Conservation (phyloP, 2,888 invertebrate species). For the Cylloceria caligata region DNA sequence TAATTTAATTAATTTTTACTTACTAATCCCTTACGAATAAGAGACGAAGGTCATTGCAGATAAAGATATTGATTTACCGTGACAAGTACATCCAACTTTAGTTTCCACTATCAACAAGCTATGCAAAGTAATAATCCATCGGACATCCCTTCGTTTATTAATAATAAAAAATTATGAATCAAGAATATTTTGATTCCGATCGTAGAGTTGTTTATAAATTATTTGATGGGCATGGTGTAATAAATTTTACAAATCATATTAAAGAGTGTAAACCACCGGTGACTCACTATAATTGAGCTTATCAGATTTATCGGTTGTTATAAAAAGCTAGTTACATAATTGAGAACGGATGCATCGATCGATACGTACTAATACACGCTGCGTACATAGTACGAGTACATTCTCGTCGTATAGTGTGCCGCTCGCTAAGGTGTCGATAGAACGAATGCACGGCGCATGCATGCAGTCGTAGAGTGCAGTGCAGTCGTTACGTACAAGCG, state of each 20-base stretch:
- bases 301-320: conserved; percentile 61
- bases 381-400: conserved; percentile 5
- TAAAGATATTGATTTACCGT: background rate
- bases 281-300: conserved; percentile 51
- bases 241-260: background rate
- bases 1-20: background rate
- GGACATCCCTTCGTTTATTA: background rate
- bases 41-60: background rate
- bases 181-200: no score
- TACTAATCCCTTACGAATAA: background rate
- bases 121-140: background rate
- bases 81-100: conserved; percentile 13
- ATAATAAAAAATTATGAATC: conserved; percentile 17
- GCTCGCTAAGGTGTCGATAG: conserved; percentile 56
- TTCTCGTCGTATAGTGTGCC: conserved; percentile 33
- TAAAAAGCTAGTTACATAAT: conserved; percentile 53
- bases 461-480: conserved; percentile 27
- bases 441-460: conserved; percentile 49
- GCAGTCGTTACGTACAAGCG: conserved; percentile 3
- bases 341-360: conserved; percentile 58
- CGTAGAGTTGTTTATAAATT: conserved; percentile 19
- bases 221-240: conserved; percentile 1
- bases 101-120: background rate
- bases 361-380: conserved; percentile 28
- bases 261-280: no score